Evolutionary conservation across 2,888 invertebrate species (phyloP), one percentile per base, ranked within the genome.

Genomic region (Rutpela maculata): DNA sequence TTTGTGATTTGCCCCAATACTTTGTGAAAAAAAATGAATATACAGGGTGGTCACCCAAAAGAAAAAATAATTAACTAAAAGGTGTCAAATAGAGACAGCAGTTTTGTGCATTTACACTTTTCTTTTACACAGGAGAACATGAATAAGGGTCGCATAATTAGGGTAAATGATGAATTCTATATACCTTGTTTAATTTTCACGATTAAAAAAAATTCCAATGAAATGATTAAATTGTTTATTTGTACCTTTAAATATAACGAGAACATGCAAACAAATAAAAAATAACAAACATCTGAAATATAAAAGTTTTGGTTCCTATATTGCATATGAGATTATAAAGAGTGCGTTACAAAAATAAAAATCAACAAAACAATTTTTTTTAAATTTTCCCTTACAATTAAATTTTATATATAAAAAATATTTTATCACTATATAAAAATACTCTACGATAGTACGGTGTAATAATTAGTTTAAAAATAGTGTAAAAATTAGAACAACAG

Each of bases 371-470:
- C 35, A 31, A n/a, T 43, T 43, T 18, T 26, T n/a, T 18, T 35
- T 59, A 12, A 69, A 31, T 11, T 56, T 69, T 35, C 7, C 15
- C 62, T 35, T 67, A 74, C 38, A 68, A 62, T 68, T 60, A 68
- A 68, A 68, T 74, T 59, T 65, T 65, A 31, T n/a, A 57, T 75
- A 75, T 75, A 75, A 75, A 75, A 75, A 75, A 70, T 70, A 70
- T 57, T 62, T 63, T 63, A 38, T 55, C 63, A 63, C 62, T 65
- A 50, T 75, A 75, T 70, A 75, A 75, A 75, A 75, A 75, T 75
- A 75, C 75, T 75, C 26, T 70, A 35, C 69, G 26, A 56, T 56
- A 70, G 59, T 50, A 70, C 60, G 70, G 65, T 38, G 31, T 62
- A 70, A 70, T 62, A 56, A 70, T n/a, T 26, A 65, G 56, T 65